Conservation (phyloP, 2,797 vertebrate genomes). For the Ptychobarbus kaznakovi region DNA sequence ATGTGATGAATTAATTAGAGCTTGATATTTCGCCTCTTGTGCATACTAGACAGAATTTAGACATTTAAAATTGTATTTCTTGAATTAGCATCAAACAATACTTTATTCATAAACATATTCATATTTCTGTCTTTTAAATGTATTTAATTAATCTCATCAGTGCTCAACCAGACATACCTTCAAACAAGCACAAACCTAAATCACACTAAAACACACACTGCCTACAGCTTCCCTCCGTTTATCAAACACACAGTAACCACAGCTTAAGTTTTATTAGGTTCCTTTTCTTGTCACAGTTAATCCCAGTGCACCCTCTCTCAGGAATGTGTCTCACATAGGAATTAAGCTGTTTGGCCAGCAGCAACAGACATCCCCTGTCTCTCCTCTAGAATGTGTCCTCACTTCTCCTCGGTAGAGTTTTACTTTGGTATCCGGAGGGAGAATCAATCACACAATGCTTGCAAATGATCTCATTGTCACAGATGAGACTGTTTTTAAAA, state of each 20-base stretch:
- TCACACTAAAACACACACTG: constrained; percentile 30
- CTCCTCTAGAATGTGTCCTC: constrained; percentile 14
- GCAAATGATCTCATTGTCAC: constrained; percentile 47
- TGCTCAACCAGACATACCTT: constrained; percentile 16
- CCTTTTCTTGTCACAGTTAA: constrained; percentile 48
- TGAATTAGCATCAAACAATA: not conserved
- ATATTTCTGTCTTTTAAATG: not conserved
- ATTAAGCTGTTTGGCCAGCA: constrained; percentile 45
- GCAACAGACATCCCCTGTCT: constrained; percentile 18
- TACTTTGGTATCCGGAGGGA: constrained; percentile 39
- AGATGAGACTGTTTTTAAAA: constrained; percentile 39
- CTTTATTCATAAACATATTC: not conserved
- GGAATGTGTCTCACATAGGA: constrained; percentile 50
- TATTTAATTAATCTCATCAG: not conserved
- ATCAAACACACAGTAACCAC: constrained; percentile 36
- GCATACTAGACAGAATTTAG: not conserved
- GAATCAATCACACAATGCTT: constrained; percentile 22
- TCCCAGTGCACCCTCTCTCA: constrained; percentile 41
- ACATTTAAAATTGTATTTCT: not conserved
- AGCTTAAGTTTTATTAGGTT: constrained; percentile 46
- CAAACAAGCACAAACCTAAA: constrained; percentile 39
- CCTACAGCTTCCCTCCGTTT: constrained; percentile 18
- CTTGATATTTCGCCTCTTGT: not conserved
- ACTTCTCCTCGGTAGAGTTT: constrained; percentile 15
- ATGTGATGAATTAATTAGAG: not conserved